Conservation (phyloP, 2,888 invertebrate species). For the Hemistola chrysoprasaria region DNA sequence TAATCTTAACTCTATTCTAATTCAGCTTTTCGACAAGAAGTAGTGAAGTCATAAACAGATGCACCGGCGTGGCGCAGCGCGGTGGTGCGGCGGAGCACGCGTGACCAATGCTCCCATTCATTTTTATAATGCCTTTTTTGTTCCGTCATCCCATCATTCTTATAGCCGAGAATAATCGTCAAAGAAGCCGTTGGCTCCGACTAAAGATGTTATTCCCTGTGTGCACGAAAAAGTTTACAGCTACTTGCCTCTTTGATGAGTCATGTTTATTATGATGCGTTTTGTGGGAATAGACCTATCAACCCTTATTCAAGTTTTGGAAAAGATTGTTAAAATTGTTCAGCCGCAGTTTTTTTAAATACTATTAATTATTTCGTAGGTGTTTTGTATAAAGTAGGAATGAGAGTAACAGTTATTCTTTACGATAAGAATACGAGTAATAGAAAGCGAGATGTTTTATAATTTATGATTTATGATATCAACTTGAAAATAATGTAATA, state of each 20-base stretch:
- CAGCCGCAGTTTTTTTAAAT: too few relatives aligned
- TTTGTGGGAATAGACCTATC: constrained; percentile 45
- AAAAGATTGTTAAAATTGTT: not conserved
- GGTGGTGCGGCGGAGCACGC: constrained; percentile 20
- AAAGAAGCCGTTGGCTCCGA: constrained; percentile 59
- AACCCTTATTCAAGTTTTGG: too few relatives aligned
- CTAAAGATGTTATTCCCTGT: constrained; percentile 55
- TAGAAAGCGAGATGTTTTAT: too few relatives aligned
- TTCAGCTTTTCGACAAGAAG: too few relatives aligned
- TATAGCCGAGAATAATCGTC: constrained; percentile 69
- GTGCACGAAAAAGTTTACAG: constrained; percentile 33
- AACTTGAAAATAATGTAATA: too few relatives aligned
- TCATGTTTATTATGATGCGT: constrained; percentile 45
- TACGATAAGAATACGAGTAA: too few relatives aligned
- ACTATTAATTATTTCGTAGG: too few relatives aligned
- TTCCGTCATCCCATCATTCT: constrained; percentile 60
- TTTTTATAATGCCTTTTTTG: constrained; percentile 52
- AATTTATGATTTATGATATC: too few relatives aligned
- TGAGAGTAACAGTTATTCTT: too few relatives aligned
- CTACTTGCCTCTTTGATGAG: constrained; percentile 30
- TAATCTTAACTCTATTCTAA: too few relatives aligned
- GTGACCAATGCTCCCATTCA: constrained; percentile 33
- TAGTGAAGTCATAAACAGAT: not conserved
- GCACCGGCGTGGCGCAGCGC: constrained; percentile 14
- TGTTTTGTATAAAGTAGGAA: too few relatives aligned